Base-by-base conservation (phyloP, 2,888 invertebrate genomes). In the Chromoteleia sp. region DNA sequence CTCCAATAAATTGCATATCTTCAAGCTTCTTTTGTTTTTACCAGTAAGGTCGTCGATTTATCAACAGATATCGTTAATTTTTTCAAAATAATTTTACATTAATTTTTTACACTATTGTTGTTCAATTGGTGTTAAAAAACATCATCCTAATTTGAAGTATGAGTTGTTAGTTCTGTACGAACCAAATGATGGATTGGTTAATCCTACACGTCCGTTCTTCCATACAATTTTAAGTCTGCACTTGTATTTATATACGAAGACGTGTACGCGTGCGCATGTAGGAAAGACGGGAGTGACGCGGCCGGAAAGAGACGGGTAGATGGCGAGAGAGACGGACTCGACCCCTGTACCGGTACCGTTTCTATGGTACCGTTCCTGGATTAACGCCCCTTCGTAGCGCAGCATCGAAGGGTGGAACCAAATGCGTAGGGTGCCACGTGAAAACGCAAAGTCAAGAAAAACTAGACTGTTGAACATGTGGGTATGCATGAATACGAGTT, bases 361-460 rank as follows among this genome's bases (percentile, higher is more conserved):
- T 90, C 90, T 90, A 90, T 90, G 90, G 90, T 90, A 90, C 90
- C 90, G 89, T 88, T 89, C 87, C 86, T 86, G 86, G 88, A 89
- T 89, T 89, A 89, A 85, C 86, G 84, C 85, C 87, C 88, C 88
- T 87, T 87, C 84, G 73, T 61, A 81, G 82, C 84, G 83, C 84
- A 85, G 83, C 85, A 86, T 85, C 85, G 83, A 79, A 85, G 85
- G 86, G 86, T 86, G 85, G 84, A 79, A 85, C 84, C 85, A 84
- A 85, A 85, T 56, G 48, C 68, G 48, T 56, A 70, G 77, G 73
- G 76, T 71, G 76, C 56, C 81, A 80, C 68, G 74, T 74, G 76
- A 65, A 81, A 81, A 75, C 65, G 65, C 71, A 70, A 70, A 77
- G 81, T 74, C 76, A 81, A 81, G 81, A 77, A 73, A 81, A 81